Evolutionary conservation across 2,113 vertebrate genomes (phyloP).

Genomic region (Muntiacus reevesi): DNA sequence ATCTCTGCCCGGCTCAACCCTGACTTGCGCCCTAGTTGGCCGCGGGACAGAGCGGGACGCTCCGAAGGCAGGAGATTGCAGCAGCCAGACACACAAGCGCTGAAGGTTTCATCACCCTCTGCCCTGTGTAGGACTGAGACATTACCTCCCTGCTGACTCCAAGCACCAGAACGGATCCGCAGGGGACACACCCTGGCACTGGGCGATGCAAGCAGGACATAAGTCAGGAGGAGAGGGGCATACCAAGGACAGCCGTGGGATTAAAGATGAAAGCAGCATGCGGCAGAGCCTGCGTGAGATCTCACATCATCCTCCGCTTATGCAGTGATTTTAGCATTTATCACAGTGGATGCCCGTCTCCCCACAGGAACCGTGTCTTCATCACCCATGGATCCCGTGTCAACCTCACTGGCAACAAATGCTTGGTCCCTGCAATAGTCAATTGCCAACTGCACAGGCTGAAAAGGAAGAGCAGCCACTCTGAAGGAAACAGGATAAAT

Average conservation of each 20-base stretch:
- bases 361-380: background rate
- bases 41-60: background rate
- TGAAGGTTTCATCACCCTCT: constrained; percentile 27
- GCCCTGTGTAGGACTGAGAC: background rate
- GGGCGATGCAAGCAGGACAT: background rate
- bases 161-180: background rate
- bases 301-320: background rate
- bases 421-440: background rate
- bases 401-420: background rate
- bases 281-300: background rate
- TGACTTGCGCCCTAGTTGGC: background rate
- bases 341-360: background rate
- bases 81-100: background rate
- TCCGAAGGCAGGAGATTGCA: background rate
- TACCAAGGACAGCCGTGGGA: background rate
- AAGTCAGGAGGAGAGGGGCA: background rate
- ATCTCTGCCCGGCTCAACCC: background rate
- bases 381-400: background rate
- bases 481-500: background rate
- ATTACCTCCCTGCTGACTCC: background rate
- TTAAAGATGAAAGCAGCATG: background rate
- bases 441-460: background rate
- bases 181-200: background rate
- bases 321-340: background rate
- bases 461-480: background rate